Percentiles rank a stretch among this genome's conserved stretches.
Evolutionary conservation across 2,113 vertebrate genomes (phyloP).

Genomic region (Petromus typicus): DNA sequence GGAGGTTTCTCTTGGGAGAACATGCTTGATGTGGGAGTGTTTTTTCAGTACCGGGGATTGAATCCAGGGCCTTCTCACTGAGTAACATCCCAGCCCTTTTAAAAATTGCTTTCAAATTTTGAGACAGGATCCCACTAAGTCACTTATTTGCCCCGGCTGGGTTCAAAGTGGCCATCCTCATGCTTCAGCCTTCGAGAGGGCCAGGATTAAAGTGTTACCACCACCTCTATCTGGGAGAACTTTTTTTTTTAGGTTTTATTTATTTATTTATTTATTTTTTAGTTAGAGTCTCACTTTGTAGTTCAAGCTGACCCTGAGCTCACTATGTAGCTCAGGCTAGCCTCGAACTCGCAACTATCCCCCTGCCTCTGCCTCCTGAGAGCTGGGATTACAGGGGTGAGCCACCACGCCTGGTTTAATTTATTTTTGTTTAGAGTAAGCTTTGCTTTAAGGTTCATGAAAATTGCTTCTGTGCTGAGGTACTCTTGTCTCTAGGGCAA

Average conservation of each 20-base stretch:
- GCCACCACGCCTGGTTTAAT: too few relatives aligned
- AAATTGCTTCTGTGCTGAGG: not conserved
- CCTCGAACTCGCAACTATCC: too few relatives aligned
- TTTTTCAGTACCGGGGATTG: not conserved
- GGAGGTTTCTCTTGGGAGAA: not conserved
- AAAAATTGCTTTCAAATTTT: not conserved
- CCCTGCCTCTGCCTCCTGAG: too few relatives aligned
- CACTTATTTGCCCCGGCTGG: not conserved
- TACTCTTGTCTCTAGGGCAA: constrained; percentile 20
- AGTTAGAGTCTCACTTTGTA: too few relatives aligned
- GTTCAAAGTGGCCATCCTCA: not conserved
- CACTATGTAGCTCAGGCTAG: too few relatives aligned
- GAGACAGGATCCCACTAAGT: not conserved
- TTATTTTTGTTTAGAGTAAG: not conserved
- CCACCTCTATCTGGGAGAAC: not conserved
- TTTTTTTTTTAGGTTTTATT: too few relatives aligned
- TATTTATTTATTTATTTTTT: too few relatives aligned
- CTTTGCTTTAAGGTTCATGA: not conserved
- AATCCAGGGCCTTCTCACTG: not conserved
- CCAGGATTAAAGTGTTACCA: not conserved
- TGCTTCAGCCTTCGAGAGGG: not conserved
- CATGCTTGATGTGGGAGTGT: not conserved
- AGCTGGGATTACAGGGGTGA: too few relatives aligned
- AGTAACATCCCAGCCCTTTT: not conserved
- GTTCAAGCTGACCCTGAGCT: too few relatives aligned